Evolutionary conservation across 1,140 invertebrate species (phyloP), one percentile per base, ranked within the genome.

Genomic region (Pseudomyrmex flavicornis): DNA sequence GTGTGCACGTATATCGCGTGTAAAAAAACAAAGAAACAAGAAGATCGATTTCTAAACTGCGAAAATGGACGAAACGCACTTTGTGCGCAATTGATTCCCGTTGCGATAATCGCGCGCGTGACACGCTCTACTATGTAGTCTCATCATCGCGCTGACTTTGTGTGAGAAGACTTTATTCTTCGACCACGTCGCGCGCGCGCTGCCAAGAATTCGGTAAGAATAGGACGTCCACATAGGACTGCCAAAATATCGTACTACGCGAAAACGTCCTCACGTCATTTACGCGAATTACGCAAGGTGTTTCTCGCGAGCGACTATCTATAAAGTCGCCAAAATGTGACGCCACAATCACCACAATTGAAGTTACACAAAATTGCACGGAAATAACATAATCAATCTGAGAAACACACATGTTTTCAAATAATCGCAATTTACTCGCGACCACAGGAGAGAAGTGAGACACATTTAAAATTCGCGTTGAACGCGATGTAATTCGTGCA

Each of bases 191-290:
- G 35, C 35, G 35, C 35, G 35, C 35, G 35, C 35, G 54, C 46
- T 80, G 76, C 76, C 76, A 80, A 80, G 76, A 80, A 80, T 80
- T 80, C 76, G 66, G 76, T 66, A 22, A 80, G 66, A 80, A 80
- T 80, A 80, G 76, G 76, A 13, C 54, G 46, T 35, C 20, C 20
- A 44, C 66, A 35, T 7, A 48, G 35, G 76, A 79, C 44, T 70
- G 66, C 76, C 66, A 80, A 70, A 80, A 48, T 80, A 54, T 59
- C 65, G 20, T 70, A n/a, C 44, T 58, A 70, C 54, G 54, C 50
- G 76, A 50, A 50, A n/a, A 79, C 65, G 44, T 80, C n/a, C n/a
- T 12, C 54, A 15, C 44, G 17, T 26, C 22, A 80, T 80, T 80
- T 61, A 72, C 52, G 44, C n/a, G 15, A 9, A 59, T 44, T 46